Evolutionary conservation across 2,797 vertebrate species (phyloP), one percentile per base, ranked within the genome.

Genomic region (Protosalanx chinensis): DNA sequence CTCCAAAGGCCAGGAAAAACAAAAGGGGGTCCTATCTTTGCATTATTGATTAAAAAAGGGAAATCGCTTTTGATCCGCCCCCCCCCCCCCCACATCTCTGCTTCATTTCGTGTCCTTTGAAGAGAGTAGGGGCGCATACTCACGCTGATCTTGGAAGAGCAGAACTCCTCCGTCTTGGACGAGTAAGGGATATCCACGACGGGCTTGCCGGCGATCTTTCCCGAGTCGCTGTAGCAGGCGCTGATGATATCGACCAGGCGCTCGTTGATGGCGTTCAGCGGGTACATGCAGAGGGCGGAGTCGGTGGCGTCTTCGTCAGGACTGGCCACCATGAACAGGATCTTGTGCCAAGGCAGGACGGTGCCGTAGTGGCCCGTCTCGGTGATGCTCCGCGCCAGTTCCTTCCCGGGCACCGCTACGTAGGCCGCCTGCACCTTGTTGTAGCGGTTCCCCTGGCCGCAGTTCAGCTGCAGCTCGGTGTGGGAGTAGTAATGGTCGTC

Each of bases 401-500:
- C 90, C 77, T 93, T 91, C 4, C 93, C 92, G 0, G 92, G 91
- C 32, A 77, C 80, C 0, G 88, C 89, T 79, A 94, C 88, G 4
- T 84, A 93, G 0, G 91, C 92, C 0, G 93, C 91, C 66, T 88
- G 88, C 10, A 92, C 92, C 86, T 92, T 94, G 77, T 89, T 93
- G 82, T 87, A 93, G 1, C 46, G 68, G 76, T 92, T 92, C 0
- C 84, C 30, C 0, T 0, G 0, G 3, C 90, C 92, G 57, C 97
- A 99, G 46, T 78, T 90, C 51, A 99, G 88, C 87, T 96, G 95
- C 82, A 97, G 93, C 88, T 99, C 97, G 3, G 97, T 94, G 84
- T 98, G 95, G 16, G 97, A 99, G 72, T 96, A 97, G 79, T 98
- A 98, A 74, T 90, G 90, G 3, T 80, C 75, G 84, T 99, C 97